A percentile compares a stretch with the other conserved stretches of the same genome.
These are phyloP conservation scores for Poecilus cupreus DNA, from an alignment of 2,888 invertebrate species.

Conservation along the genomic window DNA sequence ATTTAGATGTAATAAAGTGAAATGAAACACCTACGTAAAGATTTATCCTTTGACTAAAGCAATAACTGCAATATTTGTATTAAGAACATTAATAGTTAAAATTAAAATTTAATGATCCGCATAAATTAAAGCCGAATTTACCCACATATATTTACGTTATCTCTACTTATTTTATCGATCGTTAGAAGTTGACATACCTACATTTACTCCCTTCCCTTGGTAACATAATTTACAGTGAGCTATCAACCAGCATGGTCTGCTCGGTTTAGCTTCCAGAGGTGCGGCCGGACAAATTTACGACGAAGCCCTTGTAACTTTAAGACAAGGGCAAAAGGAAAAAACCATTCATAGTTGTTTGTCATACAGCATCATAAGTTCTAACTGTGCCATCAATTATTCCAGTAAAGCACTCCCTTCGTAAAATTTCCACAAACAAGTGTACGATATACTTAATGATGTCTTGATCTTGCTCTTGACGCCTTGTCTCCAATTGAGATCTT, in stretches of 20 bases:
- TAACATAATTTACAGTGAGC: slow-evolving; percentile 16
- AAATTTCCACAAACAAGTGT: too few species aligned
- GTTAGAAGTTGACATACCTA: slow-evolving; percentile 9
- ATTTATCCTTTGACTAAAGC: too few species aligned
- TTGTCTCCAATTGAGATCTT: too few species aligned
- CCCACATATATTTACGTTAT: too few species aligned
- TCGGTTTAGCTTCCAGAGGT: neutral
- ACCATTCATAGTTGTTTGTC: neutral
- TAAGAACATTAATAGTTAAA: too few species aligned
- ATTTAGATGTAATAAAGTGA: too few species aligned
- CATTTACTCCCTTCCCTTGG: neutral
- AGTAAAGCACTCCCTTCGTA: neutral
- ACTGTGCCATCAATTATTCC: neutral
- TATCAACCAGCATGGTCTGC: too few species aligned
- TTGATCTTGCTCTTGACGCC: too few species aligned
- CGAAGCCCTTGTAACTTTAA: slow-evolving; percentile 12
- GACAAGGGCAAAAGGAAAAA: slow-evolving; percentile 2
- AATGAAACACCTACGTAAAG: too few species aligned
- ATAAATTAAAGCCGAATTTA: neutral
- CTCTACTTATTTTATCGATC: slow-evolving; percentile 1
- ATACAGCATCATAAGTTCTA: neutral
- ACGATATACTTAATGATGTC: too few species aligned
- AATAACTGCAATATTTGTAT: too few species aligned
- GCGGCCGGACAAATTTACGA: slow-evolving; percentile 32
- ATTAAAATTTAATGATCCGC: too few species aligned